These are phyloP conservation scores for Tetraodon nigroviridis DNA, from an alignment of 2,113 vertebrate species.

Conservation along the genomic window DNA sequence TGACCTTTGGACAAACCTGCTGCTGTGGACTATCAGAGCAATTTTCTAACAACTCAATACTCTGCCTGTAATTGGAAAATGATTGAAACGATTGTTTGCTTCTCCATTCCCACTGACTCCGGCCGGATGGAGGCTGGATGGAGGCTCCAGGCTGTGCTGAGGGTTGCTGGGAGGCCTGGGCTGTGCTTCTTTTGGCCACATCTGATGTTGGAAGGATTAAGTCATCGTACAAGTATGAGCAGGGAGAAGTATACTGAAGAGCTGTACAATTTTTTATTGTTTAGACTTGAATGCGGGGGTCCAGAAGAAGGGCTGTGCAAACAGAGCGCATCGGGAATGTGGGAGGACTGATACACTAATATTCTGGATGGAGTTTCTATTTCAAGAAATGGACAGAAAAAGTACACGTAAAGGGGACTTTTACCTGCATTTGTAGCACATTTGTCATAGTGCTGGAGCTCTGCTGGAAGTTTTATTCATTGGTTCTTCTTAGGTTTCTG, in stretches of 20 bases:
- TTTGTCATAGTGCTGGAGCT: neutral
- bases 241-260: constrained; percentile 16
- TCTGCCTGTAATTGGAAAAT: too few relatives aligned
- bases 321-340: constrained; percentile 43
- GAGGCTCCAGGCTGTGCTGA: constrained; percentile 32
- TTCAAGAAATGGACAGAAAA: constrained; percentile 29
- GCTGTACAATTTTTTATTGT: constrained; percentile 46
- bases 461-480: neutral
- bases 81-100: neutral
- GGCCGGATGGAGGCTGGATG: constrained; percentile 6
- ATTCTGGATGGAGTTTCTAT: constrained; percentile 44
- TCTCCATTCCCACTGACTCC: neutral
- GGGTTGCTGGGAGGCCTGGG: constrained; percentile 31
- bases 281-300: constrained; percentile 53
- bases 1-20: neutral
- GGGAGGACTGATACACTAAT: constrained; percentile 42
- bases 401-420: neutral
- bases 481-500: neutral
- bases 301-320: constrained; percentile 38
- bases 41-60: too few relatives aligned
- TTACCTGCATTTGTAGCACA: neutral
- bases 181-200: constrained; percentile 46
- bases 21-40: neutral
- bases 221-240: constrained; percentile 56
- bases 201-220: constrained; percentile 12